Evolutionary conservation across 2,888 invertebrate genomes (phyloP), one percentile per base, ranked within the genome.

Genomic region (Atethmia centrago): DNA sequence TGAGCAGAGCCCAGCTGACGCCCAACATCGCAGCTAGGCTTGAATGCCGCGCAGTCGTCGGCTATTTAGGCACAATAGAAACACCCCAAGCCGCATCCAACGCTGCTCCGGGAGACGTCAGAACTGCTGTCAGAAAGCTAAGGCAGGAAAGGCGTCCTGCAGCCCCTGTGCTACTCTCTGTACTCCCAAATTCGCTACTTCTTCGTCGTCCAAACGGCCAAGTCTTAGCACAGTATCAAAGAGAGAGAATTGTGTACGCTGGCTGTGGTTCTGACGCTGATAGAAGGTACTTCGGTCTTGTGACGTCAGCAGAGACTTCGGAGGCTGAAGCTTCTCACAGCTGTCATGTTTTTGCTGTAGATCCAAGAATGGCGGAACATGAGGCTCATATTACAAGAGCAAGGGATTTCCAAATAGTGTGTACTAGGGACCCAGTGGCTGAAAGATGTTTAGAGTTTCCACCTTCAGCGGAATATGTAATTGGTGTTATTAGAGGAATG

Each of bases 1-100:
- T 96, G 66, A 93, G 92, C 74, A 90, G 94, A 49, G 94, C 92
- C 0, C 96, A 95, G 76, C 90, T 95, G 4, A 93, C 91, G 0
- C 96, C 93, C 75, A 96, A 89, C 91, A 96, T 94, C 53, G 91
- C 89, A 0, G 91, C 95, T 0, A 96, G 97, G 0, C 96, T 98
- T 14, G 98, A 98, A 80, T 98, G 98, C 89, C 97, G 98, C 85
- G 98, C 98, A 0, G 97, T 99, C 3, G 99, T 99, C 1, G 99
- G 99, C 1, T 99, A 99, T 93, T 96, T 99, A 64, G 99, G 99
- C 36, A 99, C 99, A 2, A 99, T 99, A 81, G 99, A 99, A 94
- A 99, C 99, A 96, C 99, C 99, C 0, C 98, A 98, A 92, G 98
- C 98, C 84, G 96, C 98, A 59, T 96, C 98, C 68, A 97, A 97